Evolutionary conservation across 1,140 invertebrate species (phyloP).

Genomic region (Tribolium madens): DNA sequence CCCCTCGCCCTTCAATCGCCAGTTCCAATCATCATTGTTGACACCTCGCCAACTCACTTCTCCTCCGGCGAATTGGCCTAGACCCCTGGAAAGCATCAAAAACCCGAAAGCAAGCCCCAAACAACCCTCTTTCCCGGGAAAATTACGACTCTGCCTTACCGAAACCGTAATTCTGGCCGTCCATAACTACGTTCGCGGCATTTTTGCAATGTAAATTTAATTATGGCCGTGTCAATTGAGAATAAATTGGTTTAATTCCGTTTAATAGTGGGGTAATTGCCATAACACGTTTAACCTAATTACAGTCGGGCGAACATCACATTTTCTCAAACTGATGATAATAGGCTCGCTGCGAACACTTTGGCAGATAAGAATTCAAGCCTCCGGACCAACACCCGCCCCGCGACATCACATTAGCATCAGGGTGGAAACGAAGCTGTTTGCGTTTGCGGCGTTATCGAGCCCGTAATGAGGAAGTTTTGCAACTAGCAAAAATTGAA

Average conservation of each 20-base stretch:
- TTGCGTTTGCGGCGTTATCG: constrained; percentile 29
- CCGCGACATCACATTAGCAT: constrained; percentile 23
- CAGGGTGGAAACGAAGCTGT: constrained; percentile 31
- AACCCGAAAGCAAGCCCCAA: neutral
- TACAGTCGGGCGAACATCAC: constrained; percentile 31
- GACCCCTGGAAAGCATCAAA: neutral
- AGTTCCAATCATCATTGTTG: neutral
- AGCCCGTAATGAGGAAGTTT: neutral
- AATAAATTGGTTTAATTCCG: constrained; percentile 39
- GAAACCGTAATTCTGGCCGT: neutral
- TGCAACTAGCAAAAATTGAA: neutral
- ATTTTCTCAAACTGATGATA: constrained; percentile 41
- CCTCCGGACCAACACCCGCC: constrained; percentile 38
- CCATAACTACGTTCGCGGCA: neutral
- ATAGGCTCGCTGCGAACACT: constrained; percentile 29
- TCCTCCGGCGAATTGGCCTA: neutral
- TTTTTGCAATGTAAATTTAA: constrained; percentile 38
- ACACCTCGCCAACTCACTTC: neutral
- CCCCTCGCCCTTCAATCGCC: neutral
- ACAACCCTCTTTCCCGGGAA: neutral
- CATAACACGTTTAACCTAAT: constrained; percentile 48
- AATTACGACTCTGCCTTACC: neutral
- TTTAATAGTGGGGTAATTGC: constrained; percentile 40
- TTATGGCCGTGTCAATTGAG: constrained; percentile 33
- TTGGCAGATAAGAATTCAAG: constrained; percentile 41